A percentile compares a stretch with the other conserved stretches of the same genome.
These are phyloP conservation scores for Agriopis marginaria DNA, from an alignment of 2,888 invertebrate species.

Conservation along the genomic window DNA sequence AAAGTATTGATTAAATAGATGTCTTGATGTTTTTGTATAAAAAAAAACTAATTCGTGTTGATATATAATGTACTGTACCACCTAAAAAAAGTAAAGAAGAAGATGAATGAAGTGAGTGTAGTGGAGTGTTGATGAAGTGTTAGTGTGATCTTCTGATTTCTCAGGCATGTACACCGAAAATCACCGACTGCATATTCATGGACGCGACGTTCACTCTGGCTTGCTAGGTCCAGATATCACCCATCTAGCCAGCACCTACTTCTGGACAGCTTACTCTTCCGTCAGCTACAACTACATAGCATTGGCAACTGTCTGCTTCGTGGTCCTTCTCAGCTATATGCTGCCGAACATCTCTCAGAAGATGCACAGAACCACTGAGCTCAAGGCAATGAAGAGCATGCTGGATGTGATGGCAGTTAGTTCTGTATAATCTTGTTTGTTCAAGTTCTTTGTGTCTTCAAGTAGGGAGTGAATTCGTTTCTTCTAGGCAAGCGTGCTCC, in stretches of 20 bases:
- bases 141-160: neutral
- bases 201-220: neutral
- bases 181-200: neutral
- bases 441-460: too few relatives aligned
- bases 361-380: slow-evolving; percentile 59
- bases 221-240: slow-evolving; percentile 17
- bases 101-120: too few relatives aligned
- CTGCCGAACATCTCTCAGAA: slow-evolving; percentile 67
- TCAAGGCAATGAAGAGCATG: slow-evolving; percentile 66
- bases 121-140: too few relatives aligned
- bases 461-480: too few relatives aligned
- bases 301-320: slow-evolving; percentile 56
- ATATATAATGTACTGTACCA: too few relatives aligned
- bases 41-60: too few relatives aligned
- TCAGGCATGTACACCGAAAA: slow-evolving; percentile 12
- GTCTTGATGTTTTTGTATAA: too few relatives aligned
- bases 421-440: neutral
- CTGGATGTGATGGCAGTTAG: slow-evolving; percentile 65
- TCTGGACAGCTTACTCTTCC: slow-evolving; percentile 48
- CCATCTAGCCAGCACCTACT: slow-evolving; percentile 42
- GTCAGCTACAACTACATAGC: slow-evolving; percentile 58
- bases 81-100: too few relatives aligned
- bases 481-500: too few relatives aligned
- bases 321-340: slow-evolving; percentile 64
- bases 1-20: too few relatives aligned